Conservation (phyloP, 2,797 vertebrate genomes). For the Muscicapa striata region DNA sequence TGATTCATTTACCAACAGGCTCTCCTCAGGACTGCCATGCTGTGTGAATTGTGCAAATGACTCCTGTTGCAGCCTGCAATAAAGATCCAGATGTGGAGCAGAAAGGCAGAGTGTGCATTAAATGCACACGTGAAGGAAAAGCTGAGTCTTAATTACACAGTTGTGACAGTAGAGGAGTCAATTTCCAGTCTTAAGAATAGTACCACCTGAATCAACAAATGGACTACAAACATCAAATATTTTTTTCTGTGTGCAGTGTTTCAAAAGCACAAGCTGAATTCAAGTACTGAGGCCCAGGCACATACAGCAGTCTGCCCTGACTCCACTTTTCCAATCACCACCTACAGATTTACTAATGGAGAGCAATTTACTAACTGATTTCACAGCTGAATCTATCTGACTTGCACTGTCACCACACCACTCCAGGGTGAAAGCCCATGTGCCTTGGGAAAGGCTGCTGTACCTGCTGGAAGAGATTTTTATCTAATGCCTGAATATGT, state of each 20-base stretch:
- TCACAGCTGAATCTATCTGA: not conserved
- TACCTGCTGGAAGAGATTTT: not conserved
- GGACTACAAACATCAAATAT: not conserved
- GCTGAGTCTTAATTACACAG: not conserved
- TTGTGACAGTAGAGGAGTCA: not conserved
- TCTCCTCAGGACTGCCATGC: not conserved
- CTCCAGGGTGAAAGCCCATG: fast-evolving
- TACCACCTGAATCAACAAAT: not conserved
- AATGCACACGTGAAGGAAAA: not conserved
- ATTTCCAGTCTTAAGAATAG: not conserved
- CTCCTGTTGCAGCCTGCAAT: not conserved
- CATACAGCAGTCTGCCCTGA: not conserved
- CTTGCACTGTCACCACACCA: not conserved
- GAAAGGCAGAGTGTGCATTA: not conserved
- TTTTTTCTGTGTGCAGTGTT: not conserved
- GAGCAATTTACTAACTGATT: not conserved
- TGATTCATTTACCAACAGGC: not conserved
- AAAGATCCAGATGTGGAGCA: not conserved
- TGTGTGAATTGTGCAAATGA: not conserved
- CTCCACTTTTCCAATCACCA: not conserved
- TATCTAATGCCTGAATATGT: not conserved
- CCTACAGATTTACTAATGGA: not conserved
- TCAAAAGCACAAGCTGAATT: not conserved
- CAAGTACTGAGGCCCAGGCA: not conserved
- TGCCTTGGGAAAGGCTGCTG: not conserved